These are phyloP conservation scores for Platysteira castanea DNA, from an alignment of 2,113 vertebrate genomes.

Conservation along the genomic window DNA sequence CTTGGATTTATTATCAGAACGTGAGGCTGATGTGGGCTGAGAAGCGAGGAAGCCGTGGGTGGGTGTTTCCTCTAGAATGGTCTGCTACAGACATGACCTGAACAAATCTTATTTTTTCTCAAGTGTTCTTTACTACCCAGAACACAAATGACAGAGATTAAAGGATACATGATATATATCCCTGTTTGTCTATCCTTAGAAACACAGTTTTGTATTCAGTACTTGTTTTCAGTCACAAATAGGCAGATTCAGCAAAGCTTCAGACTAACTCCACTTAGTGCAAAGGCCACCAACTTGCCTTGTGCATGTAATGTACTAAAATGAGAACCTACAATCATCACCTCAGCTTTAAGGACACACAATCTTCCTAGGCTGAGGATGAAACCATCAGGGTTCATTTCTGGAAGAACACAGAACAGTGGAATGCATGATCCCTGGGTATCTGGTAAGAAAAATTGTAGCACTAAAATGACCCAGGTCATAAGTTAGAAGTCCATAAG, in stretches of 20 bases:
- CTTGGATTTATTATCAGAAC: neutral
- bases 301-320: neutral
- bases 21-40: neutral
- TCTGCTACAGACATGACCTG: neutral
- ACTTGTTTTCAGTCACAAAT: neutral
- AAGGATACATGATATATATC: neutral
- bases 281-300: neutral
- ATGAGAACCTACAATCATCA: neutral
- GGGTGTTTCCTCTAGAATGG: neutral
- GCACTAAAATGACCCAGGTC: neutral
- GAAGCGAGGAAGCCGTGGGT: neutral
- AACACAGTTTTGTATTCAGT: neutral
- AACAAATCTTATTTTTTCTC: neutral
- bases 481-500: neutral
- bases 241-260: neutral
- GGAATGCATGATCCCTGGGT: neutral
- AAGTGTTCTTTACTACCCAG: neutral
- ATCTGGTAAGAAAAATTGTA: neutral
- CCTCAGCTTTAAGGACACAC: neutral
- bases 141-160: neutral
- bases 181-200: neutral
- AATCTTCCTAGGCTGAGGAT: accelerated
- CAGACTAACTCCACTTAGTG: neutral
- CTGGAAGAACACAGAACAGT: neutral
- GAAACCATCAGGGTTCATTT: neutral